Evolutionary conservation across 1,140 invertebrate genomes (phyloP).

Genomic region (Orius insidiosus): DNA sequence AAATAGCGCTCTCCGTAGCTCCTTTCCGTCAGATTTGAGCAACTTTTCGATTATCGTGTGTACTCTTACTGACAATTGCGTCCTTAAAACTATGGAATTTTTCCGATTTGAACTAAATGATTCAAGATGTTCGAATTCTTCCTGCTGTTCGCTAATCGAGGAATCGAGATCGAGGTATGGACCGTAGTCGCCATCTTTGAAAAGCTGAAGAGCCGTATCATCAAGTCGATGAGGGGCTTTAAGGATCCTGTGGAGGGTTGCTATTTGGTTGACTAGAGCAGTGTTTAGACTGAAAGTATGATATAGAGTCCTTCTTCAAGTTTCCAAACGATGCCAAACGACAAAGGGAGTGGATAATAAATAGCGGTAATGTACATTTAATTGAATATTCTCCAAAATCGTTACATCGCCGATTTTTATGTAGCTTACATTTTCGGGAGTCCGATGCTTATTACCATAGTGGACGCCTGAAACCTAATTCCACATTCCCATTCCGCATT

Average conservation of each 20-base stretch:
- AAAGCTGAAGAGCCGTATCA: conserved; percentile 87
- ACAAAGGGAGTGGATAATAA: too few species aligned
- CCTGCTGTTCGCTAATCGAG: conserved; percentile 83
- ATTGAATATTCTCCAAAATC: too few species aligned
- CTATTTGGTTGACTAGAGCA: conserved; percentile 87
- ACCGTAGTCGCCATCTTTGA: conserved; percentile 92
- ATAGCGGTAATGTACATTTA: too few species aligned
- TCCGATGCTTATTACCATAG: too few species aligned
- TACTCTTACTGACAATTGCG: conserved; percentile 88
- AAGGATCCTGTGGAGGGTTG: conserved; percentile 76
- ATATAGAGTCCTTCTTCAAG: too few species aligned
- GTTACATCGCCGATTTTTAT: too few species aligned
- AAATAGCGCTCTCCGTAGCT: conserved; percentile 84
- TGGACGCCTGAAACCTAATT: too few species aligned
- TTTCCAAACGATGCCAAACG: too few species aligned
- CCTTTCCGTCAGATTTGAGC: conserved; percentile 78
- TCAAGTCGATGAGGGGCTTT: conserved; percentile 89
- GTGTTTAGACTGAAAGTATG: conserved; percentile 82
- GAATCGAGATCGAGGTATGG: conserved; percentile 89
- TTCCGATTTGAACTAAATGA: conserved; percentile 80
- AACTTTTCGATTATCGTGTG: conserved; percentile 97
- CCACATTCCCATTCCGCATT: too few species aligned
- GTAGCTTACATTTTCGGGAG: too few species aligned
- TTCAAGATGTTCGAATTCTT: conserved; percentile 70
- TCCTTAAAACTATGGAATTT: conserved; percentile 89